Base-by-base conservation (phyloP, 2,113 vertebrate species). In the Eretmodus cyanostictus region DNA sequence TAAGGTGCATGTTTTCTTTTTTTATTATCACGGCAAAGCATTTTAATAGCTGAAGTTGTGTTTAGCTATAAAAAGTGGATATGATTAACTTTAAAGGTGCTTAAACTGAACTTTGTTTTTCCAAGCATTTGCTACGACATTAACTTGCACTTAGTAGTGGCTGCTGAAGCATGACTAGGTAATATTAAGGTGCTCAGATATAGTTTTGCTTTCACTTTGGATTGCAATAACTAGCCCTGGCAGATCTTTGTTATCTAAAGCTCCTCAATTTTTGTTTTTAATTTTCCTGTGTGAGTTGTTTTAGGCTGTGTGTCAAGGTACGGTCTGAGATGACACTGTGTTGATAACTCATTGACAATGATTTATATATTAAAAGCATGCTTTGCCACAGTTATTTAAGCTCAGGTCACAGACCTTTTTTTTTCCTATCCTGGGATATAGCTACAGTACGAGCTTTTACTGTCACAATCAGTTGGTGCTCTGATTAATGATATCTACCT, bases 121-220 rank as follows among this genome's bases (percentile, higher is more conserved):
- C 22, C n/a, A 84, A 82, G 13, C 47, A 68, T 68, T 84, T 87
- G 63, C 57, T 85, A 36, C 47, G 8, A 80, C 31, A 54, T 79
- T 82, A 31, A 73, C 54, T 81, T 79, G 49, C 78, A 90, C 61
- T 88, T 16, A 36, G 59, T 4, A 3, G 4, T 17, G 14, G 47
- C 31, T 49, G 19, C 31, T 80, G 47, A 84, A 57, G 63, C 57
- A 55, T 53, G 61, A 40, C 47, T 66, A 31, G 68, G 83, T 78
- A 51, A 87, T 16, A 83, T 80, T 80, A 83, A 89, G 82, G 83
- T 87, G 68, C 79, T 91, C 16, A 68, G 76, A 82, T 88, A 31
- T 5, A 73, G 51, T 93, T 93, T 93, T 91, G 49, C 90, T 94
- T 95, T 94, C 91, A 87, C 73, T 89, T 93, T 84, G 14, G 31